Conservation (phyloP, 2,113 vertebrate genomes). For the Dipodomys spectabilis region DNA sequence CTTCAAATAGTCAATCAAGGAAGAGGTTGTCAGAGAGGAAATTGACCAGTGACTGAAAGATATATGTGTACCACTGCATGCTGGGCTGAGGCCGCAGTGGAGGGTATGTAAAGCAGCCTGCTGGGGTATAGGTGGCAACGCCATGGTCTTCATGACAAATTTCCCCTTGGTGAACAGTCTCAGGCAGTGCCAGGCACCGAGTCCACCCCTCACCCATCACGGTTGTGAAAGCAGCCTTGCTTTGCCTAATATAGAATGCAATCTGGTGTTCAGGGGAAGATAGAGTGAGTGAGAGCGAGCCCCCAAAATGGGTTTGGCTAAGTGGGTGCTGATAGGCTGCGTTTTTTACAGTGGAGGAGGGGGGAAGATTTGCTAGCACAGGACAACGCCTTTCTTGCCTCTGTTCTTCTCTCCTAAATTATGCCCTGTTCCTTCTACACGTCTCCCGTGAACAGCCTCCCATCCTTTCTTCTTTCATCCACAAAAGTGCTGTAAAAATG, state of each 20-base stretch:
- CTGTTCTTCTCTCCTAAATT: neutral
- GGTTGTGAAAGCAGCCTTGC: neutral
- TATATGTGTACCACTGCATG: conserved; percentile 21
- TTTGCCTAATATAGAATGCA: conserved; percentile 22
- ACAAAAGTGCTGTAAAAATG: neutral
- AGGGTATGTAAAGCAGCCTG: neutral
- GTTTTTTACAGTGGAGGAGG: neutral
- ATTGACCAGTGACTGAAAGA: conserved; percentile 30
- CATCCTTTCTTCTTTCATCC: neutral
- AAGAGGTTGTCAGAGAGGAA: conserved; percentile 5
- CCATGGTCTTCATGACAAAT: neutral
- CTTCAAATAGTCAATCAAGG: conserved; percentile 77
- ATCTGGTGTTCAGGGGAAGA: conserved; percentile 13
- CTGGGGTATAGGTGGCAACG: neutral
- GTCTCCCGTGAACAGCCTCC: neutral
- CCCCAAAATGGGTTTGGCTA: neutral
- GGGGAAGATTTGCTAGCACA: neutral
- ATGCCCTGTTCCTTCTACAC: neutral
- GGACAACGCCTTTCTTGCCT: neutral
- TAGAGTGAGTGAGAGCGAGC: neutral
- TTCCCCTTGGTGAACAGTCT: neutral
- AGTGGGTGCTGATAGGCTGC: neutral
- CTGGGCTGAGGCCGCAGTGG: conserved; percentile 34
- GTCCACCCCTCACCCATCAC: neutral
- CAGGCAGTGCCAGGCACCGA: neutral